Conservation (phyloP, 2,888 invertebrate species). For the Tetrapedia diversipes region DNA sequence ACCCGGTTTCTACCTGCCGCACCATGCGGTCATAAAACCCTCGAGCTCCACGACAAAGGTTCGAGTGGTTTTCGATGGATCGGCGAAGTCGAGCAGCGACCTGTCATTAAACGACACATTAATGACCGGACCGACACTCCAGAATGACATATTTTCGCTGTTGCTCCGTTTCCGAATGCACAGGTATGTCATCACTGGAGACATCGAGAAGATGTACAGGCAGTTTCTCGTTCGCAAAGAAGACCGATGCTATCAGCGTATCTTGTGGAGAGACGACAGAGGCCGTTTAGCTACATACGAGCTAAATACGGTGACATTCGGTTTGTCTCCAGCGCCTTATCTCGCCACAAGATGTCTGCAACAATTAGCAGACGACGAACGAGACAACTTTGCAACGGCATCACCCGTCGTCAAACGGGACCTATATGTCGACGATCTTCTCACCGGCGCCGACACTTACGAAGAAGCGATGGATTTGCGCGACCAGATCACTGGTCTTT, state of each 20-base stretch:
- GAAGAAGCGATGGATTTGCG: too few relatives aligned
- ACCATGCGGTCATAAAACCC: constrained; percentile 26
- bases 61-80: constrained; percentile 30
- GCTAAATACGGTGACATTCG: constrained; percentile 17
- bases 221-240: neutral
- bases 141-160: neutral
- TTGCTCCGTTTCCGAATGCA: neutral
- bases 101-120: constrained; percentile 16
- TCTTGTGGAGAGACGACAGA: constrained; percentile 3
- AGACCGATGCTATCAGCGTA: neutral
- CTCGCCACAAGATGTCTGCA: constrained; percentile 14
- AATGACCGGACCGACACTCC: neutral
- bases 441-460: constrained; percentile 24
- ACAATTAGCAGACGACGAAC: constrained; percentile 11
- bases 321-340: constrained; percentile 10
- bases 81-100: neutral
- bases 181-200: constrained; percentile 6
- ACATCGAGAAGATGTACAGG: constrained; percentile 33
- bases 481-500: too few relatives aligned
- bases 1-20: constrained; percentile 28
- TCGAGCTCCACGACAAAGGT: constrained; percentile 18
- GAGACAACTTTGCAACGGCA: neutral
- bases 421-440: constrained; percentile 51
- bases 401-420: neutral
- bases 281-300: neutral